A percentile compares a stretch with the other conserved stretches of the same genome.
phyloP scores from a whole-genome alignment of 92 coral and sea anemone species.

The Galaxea fascicularis region DNA sequence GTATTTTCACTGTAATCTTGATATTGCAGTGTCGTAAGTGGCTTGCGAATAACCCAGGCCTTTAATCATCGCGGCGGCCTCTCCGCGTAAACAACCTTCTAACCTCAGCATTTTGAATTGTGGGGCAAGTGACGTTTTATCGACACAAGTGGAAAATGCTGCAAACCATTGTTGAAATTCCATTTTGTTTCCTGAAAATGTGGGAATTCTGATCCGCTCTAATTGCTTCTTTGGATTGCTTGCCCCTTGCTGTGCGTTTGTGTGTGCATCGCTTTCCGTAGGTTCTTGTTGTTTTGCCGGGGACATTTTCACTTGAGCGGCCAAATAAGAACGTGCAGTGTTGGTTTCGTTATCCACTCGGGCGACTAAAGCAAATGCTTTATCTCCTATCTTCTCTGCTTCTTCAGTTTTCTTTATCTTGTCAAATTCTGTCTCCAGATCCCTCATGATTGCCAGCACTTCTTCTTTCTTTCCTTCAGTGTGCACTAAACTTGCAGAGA shows the following conservation, averaged over 20 bases:
- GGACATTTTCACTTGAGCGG: conserved; percentile 5
- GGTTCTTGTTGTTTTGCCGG: conserved; percentile 1
- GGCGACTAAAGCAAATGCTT: not conserved
- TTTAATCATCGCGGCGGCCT: conserved; percentile 65
- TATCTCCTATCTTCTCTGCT: conserved; percentile 24
- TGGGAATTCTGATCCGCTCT: conserved; percentile 56
- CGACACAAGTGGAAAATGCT: conserved; percentile 66
- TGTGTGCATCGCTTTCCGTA: not conserved
- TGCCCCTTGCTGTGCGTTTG: conserved; percentile 11
- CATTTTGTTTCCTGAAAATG: conserved; percentile 58
- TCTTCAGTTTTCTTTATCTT: conserved; percentile 9
- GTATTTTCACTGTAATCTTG: conserved; percentile 52
- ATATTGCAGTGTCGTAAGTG: conserved; percentile 60
- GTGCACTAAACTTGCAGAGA: conserved; percentile 14
- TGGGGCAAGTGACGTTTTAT: conserved; percentile 51
- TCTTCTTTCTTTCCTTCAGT: conserved; percentile 37
- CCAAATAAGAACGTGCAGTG: not conserved
- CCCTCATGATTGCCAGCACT: conserved; percentile 27
- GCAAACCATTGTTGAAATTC: conserved; percentile 61
- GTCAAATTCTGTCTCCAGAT: conserved; percentile 32
- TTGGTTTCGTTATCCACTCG: conserved; percentile 28
- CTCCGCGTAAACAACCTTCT: conserved; percentile 63
- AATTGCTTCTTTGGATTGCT: conserved; percentile 16
- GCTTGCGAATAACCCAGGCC: conserved; percentile 66
- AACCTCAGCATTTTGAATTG: conserved; percentile 72